Evolutionary conservation across 2,888 invertebrate genomes (phyloP), one percentile per base, ranked within the genome.

Genomic region (Lysandra bellargus): DNA sequence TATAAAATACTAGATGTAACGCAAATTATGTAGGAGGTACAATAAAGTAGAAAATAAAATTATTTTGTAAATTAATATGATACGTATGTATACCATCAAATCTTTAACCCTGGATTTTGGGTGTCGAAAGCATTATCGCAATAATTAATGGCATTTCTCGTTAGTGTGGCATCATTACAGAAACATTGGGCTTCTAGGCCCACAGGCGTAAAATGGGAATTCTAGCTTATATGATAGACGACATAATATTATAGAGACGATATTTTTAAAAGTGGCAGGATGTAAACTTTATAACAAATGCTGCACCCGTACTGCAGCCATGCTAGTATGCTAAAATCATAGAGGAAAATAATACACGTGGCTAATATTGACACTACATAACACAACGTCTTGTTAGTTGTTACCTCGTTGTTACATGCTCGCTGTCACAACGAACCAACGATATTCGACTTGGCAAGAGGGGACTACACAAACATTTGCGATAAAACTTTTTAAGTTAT

Each of bases 351-450:
- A 23, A 23, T 23, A 23, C 23, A 0, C 23, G 23, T 23, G 23
- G 79, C 74, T 77, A 81, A 77, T 80, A 73, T 80, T 80, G 69
- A 33, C 79, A 78, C n/a, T 64, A 64, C 64, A 30, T 64, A 9
- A 12, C 30, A 64, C 30, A 64, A 30, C 12, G 64, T 23, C 30
- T 4, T 64, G 30, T 23, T 23, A 23, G 23, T 4, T 64, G 30
- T 64, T 23, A 61, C 64, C 0, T 23, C 0, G 23, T 4, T 64
- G 30, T 64, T 23, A 61, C 64, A 30, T 30, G 64, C 3, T 30
- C 30, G 30, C 23, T 64, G 64, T 30, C 64, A 64, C 64, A 30
- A 30, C 12, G 64, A 23, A 57, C 17, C 64, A 30, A 64, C 9
- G 12, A 30, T 64, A 30, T 23, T 64, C 64, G 30, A 64, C 64